Conservation (phyloP, 2,797 vertebrate genomes). For the Enteromius trimaculatus region DNA sequence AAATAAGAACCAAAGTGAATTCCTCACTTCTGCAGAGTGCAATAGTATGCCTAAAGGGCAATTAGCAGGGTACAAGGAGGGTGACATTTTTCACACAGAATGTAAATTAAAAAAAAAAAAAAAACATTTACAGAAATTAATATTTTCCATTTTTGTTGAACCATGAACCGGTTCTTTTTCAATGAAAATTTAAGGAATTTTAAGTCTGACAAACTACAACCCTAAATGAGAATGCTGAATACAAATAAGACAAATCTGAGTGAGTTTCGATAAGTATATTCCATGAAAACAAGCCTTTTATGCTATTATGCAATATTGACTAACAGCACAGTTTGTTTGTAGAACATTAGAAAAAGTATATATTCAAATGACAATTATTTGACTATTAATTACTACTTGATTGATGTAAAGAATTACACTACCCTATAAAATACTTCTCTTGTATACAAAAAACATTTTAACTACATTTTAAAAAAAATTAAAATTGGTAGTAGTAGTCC, state of each 20-base stretch:
- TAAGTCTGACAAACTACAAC: background rate
- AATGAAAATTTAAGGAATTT: background rate
- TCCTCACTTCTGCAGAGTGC: slow-evolving; percentile 12
- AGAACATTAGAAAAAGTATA: background rate
- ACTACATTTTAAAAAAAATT: no score
- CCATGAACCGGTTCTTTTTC: background rate
- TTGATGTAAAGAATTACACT: background rate
- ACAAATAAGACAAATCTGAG: background rate
- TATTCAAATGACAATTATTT: background rate
- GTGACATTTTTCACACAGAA: background rate
- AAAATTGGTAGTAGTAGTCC: no score
- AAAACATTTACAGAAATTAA: background rate
- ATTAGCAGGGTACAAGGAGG: background rate
- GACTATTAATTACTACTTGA: background rate
- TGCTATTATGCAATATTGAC: background rate
- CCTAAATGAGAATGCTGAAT: background rate
- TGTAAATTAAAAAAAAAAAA: background rate
- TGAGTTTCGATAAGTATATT: background rate
- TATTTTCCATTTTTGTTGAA: background rate
- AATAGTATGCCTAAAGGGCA: background rate
- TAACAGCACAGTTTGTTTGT: background rate
- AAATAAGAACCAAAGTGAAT: background rate
- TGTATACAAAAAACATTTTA: background rate
- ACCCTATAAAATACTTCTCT: background rate
- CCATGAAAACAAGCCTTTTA: background rate